A percentile compares a stretch with the other conserved stretches of the same genome.
Evolutionary conservation across 1,140 invertebrate species (phyloP).

Genomic region (Oncopeltus fasciatus): DNA sequence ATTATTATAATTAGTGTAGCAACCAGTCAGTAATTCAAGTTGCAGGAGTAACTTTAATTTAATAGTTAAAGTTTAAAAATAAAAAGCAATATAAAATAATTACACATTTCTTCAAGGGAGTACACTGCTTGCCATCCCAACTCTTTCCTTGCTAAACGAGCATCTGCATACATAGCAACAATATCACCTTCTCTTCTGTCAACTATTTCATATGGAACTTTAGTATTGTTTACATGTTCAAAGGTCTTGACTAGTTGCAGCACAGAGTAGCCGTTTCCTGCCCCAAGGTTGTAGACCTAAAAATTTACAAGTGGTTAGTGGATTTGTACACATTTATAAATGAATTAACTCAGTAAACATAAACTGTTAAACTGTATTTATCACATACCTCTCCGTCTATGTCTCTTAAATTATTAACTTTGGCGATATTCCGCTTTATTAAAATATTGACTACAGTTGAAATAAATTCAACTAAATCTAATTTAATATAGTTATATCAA

Average conservation of each 20-base stretch:
- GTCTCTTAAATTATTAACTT: background rate
- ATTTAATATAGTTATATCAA: too few species aligned
- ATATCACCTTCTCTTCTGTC: slow-evolving; percentile 66
- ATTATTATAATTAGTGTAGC: too few species aligned
- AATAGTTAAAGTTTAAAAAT: slow-evolving; percentile 7
- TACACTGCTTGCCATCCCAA: slow-evolving; percentile 58
- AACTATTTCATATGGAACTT: slow-evolving; percentile 53
- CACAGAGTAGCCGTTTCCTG: slow-evolving; percentile 73
- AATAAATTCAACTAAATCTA: background rate
- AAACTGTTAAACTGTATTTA: background rate
- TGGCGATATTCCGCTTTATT: background rate
- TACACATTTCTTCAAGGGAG: slow-evolving; percentile 71
- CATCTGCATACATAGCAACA: slow-evolving; percentile 66
- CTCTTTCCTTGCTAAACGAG: slow-evolving; percentile 56
- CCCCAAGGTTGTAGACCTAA: slow-evolving; percentile 77
- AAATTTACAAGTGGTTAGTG: slow-evolving; percentile 3
- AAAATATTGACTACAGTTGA: background rate
- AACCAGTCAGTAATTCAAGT: too few species aligned
- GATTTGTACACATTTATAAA: background rate
- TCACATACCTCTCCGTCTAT: background rate
- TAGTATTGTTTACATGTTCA: slow-evolving; percentile 59
- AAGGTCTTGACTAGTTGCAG: slow-evolving; percentile 63
- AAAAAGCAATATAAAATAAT: slow-evolving; percentile 28
- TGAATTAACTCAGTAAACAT: background rate
- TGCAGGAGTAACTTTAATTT: background rate